These are phyloP conservation scores for Solenopsis invicta DNA, from an alignment of 1,140 invertebrate genomes.

Conservation along the genomic window DNA sequence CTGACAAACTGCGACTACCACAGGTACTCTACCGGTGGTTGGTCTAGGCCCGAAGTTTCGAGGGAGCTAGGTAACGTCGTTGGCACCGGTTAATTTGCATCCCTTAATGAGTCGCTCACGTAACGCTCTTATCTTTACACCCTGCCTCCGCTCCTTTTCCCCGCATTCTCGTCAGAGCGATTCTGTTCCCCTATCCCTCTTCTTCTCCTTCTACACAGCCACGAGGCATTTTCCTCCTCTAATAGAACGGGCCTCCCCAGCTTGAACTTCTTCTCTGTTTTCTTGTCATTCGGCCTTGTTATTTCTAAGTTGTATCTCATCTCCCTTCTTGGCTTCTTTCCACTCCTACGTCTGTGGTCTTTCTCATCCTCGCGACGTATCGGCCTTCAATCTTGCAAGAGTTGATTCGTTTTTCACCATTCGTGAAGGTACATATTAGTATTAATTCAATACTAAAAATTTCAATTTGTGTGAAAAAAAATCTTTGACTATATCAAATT, in stretches of 20 bases:
- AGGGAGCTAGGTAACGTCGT: slow-evolving; percentile 74
- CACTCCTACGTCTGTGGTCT: slow-evolving; percentile 53
- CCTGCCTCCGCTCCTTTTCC: slow-evolving; percentile 49
- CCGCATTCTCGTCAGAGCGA: slow-evolving; percentile 45
- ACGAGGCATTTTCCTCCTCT: slow-evolving; percentile 46
- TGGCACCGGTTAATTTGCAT: slow-evolving; percentile 85
- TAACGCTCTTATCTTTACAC: slow-evolving; percentile 83
- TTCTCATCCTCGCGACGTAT: slow-evolving; percentile 50
- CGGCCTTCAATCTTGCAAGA: slow-evolving; percentile 68
- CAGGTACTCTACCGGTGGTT: slow-evolving; percentile 64
- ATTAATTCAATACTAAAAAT: slow-evolving; percentile 43
- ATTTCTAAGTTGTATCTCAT: slow-evolving; percentile 77
- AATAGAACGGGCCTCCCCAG: slow-evolving; percentile 59
- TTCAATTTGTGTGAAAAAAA: slow-evolving; percentile 29
- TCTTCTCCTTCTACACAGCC: not conserved
- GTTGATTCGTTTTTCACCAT: slow-evolving; percentile 49
- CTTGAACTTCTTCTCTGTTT: slow-evolving; percentile 76
- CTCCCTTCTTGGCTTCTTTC: slow-evolving; percentile 41
- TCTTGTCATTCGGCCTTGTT: slow-evolving; percentile 81
- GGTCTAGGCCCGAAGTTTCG: slow-evolving; percentile 79
- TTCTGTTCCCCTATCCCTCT: slow-evolving; percentile 50
- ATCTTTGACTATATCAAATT: not conserved
- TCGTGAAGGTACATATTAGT: slow-evolving; percentile 2
- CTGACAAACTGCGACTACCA: slow-evolving; percentile 75
- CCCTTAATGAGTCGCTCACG: slow-evolving; percentile 85